These are phyloP conservation scores for Peromyscus leucopus DNA, from an alignment of 2,113 vertebrate genomes.

Conservation along the genomic window DNA sequence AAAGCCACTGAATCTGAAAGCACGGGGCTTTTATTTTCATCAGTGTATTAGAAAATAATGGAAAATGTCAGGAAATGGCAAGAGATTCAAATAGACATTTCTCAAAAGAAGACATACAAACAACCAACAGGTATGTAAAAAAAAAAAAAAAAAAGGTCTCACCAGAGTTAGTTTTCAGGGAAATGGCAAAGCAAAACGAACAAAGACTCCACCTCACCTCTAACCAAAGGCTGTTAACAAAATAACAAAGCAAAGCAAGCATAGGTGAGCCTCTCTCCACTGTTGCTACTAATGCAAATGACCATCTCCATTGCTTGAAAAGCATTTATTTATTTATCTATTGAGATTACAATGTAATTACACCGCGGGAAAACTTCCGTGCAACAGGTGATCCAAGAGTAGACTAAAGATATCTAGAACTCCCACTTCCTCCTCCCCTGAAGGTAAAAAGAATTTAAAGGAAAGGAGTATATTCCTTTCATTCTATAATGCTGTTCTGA, in stretches of 20 bases:
- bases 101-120: neutral
- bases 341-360: neutral
- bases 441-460: neutral
- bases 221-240: neutral
- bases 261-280: neutral
- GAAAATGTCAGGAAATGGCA: constrained; percentile 45
- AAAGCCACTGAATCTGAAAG: constrained; percentile 61
- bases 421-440: neutral
- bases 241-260: neutral
- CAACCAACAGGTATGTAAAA: neutral
- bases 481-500: neutral
- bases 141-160: neutral
- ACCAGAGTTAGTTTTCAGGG: neutral
- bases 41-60: constrained; percentile 57
- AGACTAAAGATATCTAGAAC: neutral
- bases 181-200: neutral
- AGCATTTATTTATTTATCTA: too few relatives aligned
- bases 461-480: neutral
- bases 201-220: neutral
- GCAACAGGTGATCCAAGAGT: neutral
- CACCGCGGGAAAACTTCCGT: neutral
- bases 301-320: neutral
- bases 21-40: constrained; percentile 60
- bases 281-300: neutral
- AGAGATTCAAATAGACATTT: constrained; percentile 8